Conservation (phyloP, 2,888 invertebrate genomes). For the Gymnoscelis rufifasciata region DNA sequence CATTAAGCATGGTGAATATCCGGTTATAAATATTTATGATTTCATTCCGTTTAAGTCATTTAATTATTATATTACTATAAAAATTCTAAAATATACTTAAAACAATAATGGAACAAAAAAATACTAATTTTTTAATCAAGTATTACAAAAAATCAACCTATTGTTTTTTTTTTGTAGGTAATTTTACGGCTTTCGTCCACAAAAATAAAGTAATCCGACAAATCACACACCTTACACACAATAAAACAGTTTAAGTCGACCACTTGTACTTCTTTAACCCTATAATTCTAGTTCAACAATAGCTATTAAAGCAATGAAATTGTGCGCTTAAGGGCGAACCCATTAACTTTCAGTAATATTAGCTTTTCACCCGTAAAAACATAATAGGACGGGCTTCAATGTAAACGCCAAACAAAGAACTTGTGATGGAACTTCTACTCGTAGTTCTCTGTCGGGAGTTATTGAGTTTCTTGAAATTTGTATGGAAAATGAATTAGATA, state of each 20-base stretch:
- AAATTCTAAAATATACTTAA: no score
- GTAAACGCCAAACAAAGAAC: constrained; percentile 19
- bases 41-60: no score
- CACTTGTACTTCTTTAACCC: constrained; percentile 5
- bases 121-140: no score
- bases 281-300: constrained; percentile 20
- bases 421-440: constrained; percentile 16
- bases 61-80: no score
- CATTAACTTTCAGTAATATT: constrained; percentile 27
- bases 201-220: no score
- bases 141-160: not conserved
- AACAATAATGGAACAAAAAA: no score
- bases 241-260: not conserved
- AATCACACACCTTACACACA: not conserved
- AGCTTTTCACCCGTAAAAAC: constrained; percentile 20
- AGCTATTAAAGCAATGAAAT: constrained; percentile 26
- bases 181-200: not conserved
- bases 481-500: constrained; percentile 5
- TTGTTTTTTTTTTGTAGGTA: not conserved
- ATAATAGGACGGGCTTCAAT: constrained; percentile 24
- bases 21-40: no score
- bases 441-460: constrained; percentile 7
- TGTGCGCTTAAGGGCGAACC: constrained; percentile 22
- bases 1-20: no score
- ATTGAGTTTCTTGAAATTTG: constrained; percentile 7